These are phyloP conservation scores for Leucoraja erinaceus DNA, from an alignment of 2,113 vertebrate species.

Conservation along the genomic window DNA sequence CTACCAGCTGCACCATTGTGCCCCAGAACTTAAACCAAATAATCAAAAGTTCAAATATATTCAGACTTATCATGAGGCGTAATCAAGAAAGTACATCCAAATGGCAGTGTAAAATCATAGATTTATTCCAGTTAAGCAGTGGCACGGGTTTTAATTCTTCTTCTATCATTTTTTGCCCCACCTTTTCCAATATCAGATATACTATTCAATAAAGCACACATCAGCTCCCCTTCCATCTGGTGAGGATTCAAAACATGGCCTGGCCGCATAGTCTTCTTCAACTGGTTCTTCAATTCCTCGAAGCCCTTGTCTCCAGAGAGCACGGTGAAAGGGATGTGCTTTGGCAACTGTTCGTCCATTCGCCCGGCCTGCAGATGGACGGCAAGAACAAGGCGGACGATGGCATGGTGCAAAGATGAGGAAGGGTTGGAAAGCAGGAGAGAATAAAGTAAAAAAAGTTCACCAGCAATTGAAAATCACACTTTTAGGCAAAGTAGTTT, in stretches of 20 bases:
- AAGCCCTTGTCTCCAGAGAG: constrained; percentile 74
- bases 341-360: constrained; percentile 66
- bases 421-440: not conserved
- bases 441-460: not conserved
- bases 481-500: not conserved
- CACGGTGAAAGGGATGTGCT: constrained; percentile 71
- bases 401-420: not conserved
- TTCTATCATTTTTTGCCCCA: constrained; percentile 48
- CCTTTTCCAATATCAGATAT: constrained; percentile 71
- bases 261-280: constrained; percentile 66
- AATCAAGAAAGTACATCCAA: not conserved
- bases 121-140: constrained; percentile 33
- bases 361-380: constrained; percentile 58
- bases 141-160: not conserved
- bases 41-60: not conserved
- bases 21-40: not conserved
- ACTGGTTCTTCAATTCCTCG: constrained; percentile 63
- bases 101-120: not conserved
- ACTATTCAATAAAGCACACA: constrained; percentile 71
- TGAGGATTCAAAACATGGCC: constrained; percentile 66
- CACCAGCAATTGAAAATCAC: not conserved
- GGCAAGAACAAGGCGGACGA: not conserved
- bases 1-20: no score
- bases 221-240: constrained; percentile 64
- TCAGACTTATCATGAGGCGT: not conserved